These are phyloP conservation scores for Tanaodytes sp. DNA, from an alignment of 2,888 invertebrate genomes.

Conservation along the genomic window DNA sequence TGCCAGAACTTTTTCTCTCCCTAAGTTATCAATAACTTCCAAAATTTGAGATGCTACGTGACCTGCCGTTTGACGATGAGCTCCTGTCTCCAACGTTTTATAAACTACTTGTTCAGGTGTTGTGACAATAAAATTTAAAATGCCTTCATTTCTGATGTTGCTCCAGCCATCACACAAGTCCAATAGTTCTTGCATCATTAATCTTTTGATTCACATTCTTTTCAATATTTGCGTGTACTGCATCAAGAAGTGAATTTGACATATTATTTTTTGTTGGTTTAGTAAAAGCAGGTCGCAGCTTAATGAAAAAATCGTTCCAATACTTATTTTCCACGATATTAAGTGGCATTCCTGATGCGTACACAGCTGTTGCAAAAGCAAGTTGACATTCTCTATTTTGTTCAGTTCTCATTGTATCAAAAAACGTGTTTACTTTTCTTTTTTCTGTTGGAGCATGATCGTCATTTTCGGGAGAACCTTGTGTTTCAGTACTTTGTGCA, in stretches of 20 bases:
- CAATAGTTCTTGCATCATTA: constrained; percentile 44
- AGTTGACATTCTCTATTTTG: constrained; percentile 53
- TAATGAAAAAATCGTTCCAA: constrained; percentile 48
- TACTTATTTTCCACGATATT: constrained; percentile 51
- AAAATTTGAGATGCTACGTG: constrained; percentile 53
- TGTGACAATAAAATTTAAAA: constrained; percentile 59
- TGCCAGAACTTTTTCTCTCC: not conserved
- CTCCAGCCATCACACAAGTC: constrained; percentile 45
- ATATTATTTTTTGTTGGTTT: constrained; percentile 45
- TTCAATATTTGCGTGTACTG: constrained; percentile 48
- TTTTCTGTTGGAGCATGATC: constrained; percentile 1
- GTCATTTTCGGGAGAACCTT: not conserved
- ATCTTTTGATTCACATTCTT: constrained; percentile 46
- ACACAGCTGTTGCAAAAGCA: constrained; percentile 52
- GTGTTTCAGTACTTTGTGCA: constrained; percentile 4
- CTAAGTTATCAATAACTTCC: constrained; percentile 47
- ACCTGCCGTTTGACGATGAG: constrained; percentile 56
- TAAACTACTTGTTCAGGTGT: constrained; percentile 59
- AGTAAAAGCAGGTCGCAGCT: constrained; percentile 53
- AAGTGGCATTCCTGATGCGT: constrained; percentile 52
- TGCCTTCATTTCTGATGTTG: constrained; percentile 56
- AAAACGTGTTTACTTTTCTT: constrained; percentile 26
- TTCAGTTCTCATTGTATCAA: constrained; percentile 50
- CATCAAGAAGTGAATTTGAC: constrained; percentile 44
- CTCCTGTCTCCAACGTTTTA: constrained; percentile 52